Evolutionary conservation across 1,140 invertebrate genomes (phyloP).

Genomic region (Macrostomum lignano): DNA sequence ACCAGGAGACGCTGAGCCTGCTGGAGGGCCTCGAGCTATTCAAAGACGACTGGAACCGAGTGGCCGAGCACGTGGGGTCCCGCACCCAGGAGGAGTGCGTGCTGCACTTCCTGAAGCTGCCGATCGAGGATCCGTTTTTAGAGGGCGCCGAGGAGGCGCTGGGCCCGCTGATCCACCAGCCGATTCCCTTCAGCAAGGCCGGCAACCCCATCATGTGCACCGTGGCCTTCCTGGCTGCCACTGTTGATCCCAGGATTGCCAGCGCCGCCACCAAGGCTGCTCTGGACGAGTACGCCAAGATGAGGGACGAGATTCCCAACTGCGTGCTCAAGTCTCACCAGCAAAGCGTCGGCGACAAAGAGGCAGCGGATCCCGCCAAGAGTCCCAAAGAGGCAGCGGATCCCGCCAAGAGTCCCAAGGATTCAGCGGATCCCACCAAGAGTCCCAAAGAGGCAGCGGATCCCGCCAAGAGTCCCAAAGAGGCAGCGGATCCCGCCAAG

Average conservation of each 20-base stretch:
- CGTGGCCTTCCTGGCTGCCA: conserved; percentile 85
- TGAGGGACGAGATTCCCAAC: too few relatives aligned
- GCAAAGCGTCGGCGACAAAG: too few relatives aligned
- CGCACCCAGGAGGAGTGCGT: conserved; percentile 61
- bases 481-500: too few relatives aligned
- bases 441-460: too few relatives aligned
- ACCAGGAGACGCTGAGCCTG: conserved; percentile 61
- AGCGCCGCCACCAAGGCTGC: too few relatives aligned
- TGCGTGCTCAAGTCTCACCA: too few relatives aligned
- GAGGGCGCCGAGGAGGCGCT: conserved; percentile 42
- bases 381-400: too few relatives aligned
- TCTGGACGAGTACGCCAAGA: too few relatives aligned
- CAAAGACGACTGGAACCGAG: conserved; percentile 97
- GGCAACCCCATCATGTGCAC: conserved; percentile 99
- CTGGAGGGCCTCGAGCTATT: conserved; percentile 84
- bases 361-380: too few relatives aligned
- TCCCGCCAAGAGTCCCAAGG: too few relatives aligned
- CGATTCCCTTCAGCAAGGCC: conserved; percentile 53
- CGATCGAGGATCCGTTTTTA: conserved; percentile 91
- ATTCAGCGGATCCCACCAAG: too few relatives aligned
- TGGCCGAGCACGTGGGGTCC: conserved; percentile 7
- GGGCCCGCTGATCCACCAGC: conserved; percentile 7
- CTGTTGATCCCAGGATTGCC: conserved; percentile 91
- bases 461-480: too few relatives aligned
- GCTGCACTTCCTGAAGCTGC: conserved; percentile 72